Evolutionary conservation across 2,113 vertebrate genomes (phyloP), one percentile per base, ranked within the genome.

Genomic region (Oreochromis spilurus): DNA sequence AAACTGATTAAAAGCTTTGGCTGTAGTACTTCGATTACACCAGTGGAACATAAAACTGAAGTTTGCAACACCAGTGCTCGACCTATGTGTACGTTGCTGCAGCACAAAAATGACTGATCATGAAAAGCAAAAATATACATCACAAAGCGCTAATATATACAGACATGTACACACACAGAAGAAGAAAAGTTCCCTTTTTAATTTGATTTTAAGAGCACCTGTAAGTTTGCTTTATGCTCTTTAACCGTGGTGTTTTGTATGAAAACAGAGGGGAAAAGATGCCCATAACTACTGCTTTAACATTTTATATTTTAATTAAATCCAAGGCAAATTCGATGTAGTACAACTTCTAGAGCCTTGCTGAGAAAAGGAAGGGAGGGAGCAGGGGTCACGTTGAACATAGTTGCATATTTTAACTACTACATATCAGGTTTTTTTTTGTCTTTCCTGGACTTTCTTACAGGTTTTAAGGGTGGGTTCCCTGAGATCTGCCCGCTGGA

Each of bases 401-500:
- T 77, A 77, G 43, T 50, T 75, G 16, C 31, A 45, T 19, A n/a
- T 75, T 83, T 83, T 81, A n/a, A 86, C 31, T 34, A 43, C 36
- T 19, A 67, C 65, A 45, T 31, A 48, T 7, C 62, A 81, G 26
- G 19, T 60, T 91, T 83, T 21, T 21, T 87, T 91, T 86, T 87
- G 45, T 54, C 79, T 67, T 72, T 79, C 40, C 87, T 89, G 79
- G 88, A 50, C 40, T 31, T 84, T 2, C 40, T 29, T 86, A 79
- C 75, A 72, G 67, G 86, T 86, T 83, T 79, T 48, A 79, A 50
- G 21, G 72, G 31, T 57, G 90, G 91, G 91, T 94, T 97, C 96
- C 96, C 96, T 97, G 96, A 97, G 96, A 93, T 91, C 52, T 95
- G 94, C 85, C 91, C 92, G 87, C 85, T 92, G 95, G 93, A 96